phyloP scores from a whole-genome alignment of 2,113 vertebrate genomes.

The Gymnobelideus leadbeateri region DNA sequence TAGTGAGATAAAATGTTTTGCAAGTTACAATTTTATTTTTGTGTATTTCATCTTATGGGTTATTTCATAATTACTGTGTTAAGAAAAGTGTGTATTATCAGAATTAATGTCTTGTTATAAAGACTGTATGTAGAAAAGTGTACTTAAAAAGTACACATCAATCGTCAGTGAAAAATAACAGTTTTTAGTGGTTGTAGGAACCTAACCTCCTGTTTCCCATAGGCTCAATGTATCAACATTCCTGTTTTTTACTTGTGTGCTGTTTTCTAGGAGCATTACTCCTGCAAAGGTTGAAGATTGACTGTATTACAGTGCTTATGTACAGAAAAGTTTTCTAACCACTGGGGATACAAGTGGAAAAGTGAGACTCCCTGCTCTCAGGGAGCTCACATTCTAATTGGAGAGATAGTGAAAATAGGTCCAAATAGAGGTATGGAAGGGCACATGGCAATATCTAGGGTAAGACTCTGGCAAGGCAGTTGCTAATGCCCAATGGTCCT shows the following conservation, averaged over 20 bases:
- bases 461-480: neutral
- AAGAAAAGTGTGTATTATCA: too few relatives aligned
- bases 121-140: neutral
- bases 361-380: neutral
- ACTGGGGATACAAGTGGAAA: neutral
- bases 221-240: neutral
- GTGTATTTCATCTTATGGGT: neutral
- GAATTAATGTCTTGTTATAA: neutral
- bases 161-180: neutral
- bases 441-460: neutral
- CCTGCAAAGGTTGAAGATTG: neutral
- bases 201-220: neutral
- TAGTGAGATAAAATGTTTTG: neutral
- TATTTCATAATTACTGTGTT: neutral
- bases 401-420: neutral
- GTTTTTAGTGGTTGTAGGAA: neutral
- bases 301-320: neutral
- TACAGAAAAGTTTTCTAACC: neutral
- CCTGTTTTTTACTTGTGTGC: neutral
- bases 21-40: neutral
- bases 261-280: neutral
- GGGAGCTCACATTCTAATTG: neutral
- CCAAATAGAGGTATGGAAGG: neutral
- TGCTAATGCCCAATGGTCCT: neutral
- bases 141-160: neutral